phyloP scores from a whole-genome alignment of 2,888 invertebrate species.

The Lagria hirta region DNA sequence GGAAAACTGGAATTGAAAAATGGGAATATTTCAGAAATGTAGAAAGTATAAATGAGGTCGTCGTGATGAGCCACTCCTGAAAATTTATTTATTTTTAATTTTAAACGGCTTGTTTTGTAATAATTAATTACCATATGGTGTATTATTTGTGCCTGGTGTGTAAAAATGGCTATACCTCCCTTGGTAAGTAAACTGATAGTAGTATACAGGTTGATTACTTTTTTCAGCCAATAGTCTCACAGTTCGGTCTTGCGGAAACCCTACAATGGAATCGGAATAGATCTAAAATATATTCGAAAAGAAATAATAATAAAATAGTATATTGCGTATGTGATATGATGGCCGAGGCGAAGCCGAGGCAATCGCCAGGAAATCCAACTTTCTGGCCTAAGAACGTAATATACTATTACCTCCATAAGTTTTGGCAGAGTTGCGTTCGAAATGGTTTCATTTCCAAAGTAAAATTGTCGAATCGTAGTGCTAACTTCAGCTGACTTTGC shows the following conservation, averaged over 20 bases:
- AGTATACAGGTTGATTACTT: conserved; percentile 61
- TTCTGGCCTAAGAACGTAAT: too few relatives aligned
- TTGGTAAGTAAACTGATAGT: conserved; percentile 63
- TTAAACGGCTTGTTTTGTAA: too few relatives aligned
- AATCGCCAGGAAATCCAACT: too few relatives aligned
- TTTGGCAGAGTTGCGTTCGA: conserved; percentile 48
- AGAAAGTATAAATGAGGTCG: conserved; percentile 59
- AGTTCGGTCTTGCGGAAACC: conserved; percentile 62
- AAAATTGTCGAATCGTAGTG: conserved; percentile 56
- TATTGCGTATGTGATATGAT: conserved; percentile 2
- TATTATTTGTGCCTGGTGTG: conserved; percentile 56
- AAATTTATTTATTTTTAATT: too few relatives aligned
- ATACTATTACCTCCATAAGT: conserved; percentile 54
- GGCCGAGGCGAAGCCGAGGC: conserved; percentile 1
- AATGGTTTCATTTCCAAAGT: conserved; percentile 54
- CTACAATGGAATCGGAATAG: conserved; percentile 62
- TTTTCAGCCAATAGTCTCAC: conserved; percentile 61
- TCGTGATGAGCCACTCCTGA: conserved; percentile 57
- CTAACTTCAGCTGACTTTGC: conserved; percentile 58
- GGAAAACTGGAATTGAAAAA: conserved; percentile 48
- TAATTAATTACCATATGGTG: conserved; percentile 38
- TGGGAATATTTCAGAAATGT: conserved; percentile 45
- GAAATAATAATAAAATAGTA: conserved; percentile 12
- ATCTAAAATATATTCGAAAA: conserved; percentile 50
- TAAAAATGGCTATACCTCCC: conserved; percentile 62